Conservation (phyloP, 2,797 vertebrate genomes). For the Semotilus atromaculatus region DNA sequence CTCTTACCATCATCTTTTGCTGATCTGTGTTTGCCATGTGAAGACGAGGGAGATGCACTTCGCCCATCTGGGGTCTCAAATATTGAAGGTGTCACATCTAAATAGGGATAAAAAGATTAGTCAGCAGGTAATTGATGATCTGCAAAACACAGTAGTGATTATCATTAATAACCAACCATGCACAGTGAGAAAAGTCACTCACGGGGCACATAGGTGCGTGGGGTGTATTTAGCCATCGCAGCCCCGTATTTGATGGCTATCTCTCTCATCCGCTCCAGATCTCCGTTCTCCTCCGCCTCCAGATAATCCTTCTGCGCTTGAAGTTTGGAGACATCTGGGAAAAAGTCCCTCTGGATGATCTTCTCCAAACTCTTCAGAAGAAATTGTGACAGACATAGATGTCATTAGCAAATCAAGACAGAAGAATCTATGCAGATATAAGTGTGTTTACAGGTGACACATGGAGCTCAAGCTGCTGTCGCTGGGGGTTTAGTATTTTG, state of each 20-base stretch:
- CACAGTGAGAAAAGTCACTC: slow-evolving; percentile 63
- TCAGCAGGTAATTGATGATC: neutral
- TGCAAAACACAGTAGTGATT: neutral
- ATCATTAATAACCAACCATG: neutral
- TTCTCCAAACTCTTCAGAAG: slow-evolving; percentile 85
- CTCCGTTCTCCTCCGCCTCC: slow-evolving; percentile 93
- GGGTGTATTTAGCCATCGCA: slow-evolving; percentile 84
- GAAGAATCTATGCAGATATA: neutral
- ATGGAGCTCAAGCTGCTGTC: neutral
- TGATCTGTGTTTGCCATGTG: slow-evolving; percentile 66
- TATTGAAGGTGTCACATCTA: slow-evolving; percentile 92
- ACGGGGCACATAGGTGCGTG: slow-evolving; percentile 88
- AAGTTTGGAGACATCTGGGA: slow-evolving; percentile 94
- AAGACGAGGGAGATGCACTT: slow-evolving; percentile 74
- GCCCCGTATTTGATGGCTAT: slow-evolving; percentile 94
- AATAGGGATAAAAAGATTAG: neutral
- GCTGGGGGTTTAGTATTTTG: neutral
- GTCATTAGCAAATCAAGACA: neutral
- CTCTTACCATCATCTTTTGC: slow-evolving; percentile 78
- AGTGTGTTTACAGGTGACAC: neutral
- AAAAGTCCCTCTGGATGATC: slow-evolving; percentile 96
- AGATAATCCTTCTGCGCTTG: slow-evolving; percentile 94
- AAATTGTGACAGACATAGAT: neutral
- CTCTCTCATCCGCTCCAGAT: slow-evolving; percentile 93
- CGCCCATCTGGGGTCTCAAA: slow-evolving; percentile 93